Evolutionary conservation across 2,113 vertebrate species (phyloP).

Genomic region (human): DNA sequence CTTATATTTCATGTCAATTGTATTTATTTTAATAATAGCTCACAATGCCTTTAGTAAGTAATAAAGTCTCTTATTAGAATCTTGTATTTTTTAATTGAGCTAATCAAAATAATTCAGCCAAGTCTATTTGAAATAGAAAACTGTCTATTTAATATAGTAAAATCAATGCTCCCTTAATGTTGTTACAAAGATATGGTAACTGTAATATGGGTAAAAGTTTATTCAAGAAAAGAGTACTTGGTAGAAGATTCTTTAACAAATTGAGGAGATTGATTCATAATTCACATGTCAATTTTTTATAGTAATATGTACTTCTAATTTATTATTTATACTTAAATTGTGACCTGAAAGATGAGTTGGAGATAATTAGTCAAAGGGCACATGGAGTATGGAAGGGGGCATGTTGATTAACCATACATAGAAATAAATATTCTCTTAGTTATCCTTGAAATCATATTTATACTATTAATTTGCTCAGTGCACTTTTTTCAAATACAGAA

Average conservation of each 20-base stretch:
- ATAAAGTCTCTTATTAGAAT: background rate
- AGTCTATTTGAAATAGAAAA: background rate
- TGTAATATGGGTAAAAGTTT: background rate
- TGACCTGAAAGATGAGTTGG: background rate
- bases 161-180: background rate
- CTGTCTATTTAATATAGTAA: background rate
- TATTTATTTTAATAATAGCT: background rate
- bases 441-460: background rate
- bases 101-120: background rate
- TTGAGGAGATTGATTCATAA: conserved; percentile 1
- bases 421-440: background rate
- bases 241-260: background rate
- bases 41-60: background rate
- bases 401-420: background rate
- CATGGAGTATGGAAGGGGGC: too few relatives aligned
- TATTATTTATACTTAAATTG: background rate
- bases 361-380: background rate
- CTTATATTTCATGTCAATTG: background rate
- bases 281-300: background rate
- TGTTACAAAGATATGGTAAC: background rate
- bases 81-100: background rate
- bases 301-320: background rate
- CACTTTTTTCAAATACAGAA: conserved; percentile 3
- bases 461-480: background rate
- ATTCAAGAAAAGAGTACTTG: background rate